A percentile compares a stretch with the other conserved stretches of the same genome.
phyloP scores from a whole-genome alignment of 2,113 vertebrate genomes.

The Atlantisia rogersi region DNA sequence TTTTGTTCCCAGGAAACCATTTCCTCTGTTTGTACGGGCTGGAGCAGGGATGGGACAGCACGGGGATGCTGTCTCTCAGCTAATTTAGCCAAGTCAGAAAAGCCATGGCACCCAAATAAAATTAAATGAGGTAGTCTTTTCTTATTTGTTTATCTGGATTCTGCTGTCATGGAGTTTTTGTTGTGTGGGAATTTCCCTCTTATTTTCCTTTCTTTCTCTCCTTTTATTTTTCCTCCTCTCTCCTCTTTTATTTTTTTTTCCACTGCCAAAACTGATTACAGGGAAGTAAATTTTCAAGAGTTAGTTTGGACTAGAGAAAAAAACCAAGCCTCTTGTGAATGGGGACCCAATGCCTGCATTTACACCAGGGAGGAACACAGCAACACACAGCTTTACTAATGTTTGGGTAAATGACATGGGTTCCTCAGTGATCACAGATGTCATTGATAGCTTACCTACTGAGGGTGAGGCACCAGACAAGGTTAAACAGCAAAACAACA shows the following conservation, averaged over 20 bases:
- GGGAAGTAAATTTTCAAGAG: not conserved
- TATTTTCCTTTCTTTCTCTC: not conserved
- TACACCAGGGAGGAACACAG: not conserved
- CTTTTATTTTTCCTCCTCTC: too few species aligned
- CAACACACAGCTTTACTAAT: not conserved
- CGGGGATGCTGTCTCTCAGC: not conserved
- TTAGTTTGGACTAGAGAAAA: not conserved
- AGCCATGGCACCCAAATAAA: conserved; percentile 35
- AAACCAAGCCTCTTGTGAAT: not conserved
- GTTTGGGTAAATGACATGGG: not conserved
- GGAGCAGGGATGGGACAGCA: not conserved
- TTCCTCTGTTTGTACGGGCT: conserved; percentile 56
- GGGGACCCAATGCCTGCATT: not conserved
- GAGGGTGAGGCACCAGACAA: not conserved
- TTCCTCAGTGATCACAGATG: not conserved
- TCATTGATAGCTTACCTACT: not conserved
- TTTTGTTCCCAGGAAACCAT: conserved; percentile 66
- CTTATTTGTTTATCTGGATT: conserved; percentile 35
- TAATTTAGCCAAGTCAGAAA: conserved; percentile 8
- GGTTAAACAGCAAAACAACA: not conserved
- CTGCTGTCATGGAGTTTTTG: conserved; percentile 16
- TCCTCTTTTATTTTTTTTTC: not conserved
- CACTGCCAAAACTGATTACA: not conserved
- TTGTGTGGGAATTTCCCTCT: not conserved
- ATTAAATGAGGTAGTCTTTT: not conserved